Evolutionary conservation across 2,888 invertebrate genomes (phyloP), one percentile per base, ranked within the genome.

Genomic region (Drosophila prostipennis): DNA sequence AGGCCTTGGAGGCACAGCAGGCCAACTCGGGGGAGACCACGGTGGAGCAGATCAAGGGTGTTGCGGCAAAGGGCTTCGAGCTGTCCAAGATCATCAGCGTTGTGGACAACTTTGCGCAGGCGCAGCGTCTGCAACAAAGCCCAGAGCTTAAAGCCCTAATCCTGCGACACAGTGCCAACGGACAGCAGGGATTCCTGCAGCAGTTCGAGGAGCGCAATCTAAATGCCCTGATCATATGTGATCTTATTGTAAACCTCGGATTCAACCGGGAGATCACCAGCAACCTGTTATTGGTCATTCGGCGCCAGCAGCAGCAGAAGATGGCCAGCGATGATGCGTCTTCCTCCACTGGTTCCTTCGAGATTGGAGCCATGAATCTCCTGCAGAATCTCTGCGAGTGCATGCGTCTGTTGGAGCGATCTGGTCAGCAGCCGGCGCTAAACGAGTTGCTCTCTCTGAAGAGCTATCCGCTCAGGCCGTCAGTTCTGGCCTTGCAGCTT

Each of bases 81-180:
- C 93, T 94, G 0, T 93, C 94, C 0, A 93, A 94, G 85, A 93
- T 94, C 0, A 94, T 94, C 90, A 93, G 94, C 10, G 93, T 94
- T 0, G 93, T 94, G 0, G 94, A 94, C 81, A 93, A 93, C n/a
- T 95, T 94, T 78, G 89, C 92, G 0, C 89, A 91, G 56, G 75
- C 87, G 2, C 91, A 92, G 63, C 82, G 85, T 8, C 71, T 91
- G 3, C 77, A 86, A 19, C 84, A 87, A 32, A 80, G 79, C 34
- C 63, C 81, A 0, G 89, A 90, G 16, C 37, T 83, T 5, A 89
- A 89, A 53, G 65, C 72, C 3, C 72, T 91, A 0, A 64, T 90
- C n/a, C 86, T 84, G 37, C 90, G 90, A 13, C 85, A 90, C 60
- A 75, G 77, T 13, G 67, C 65, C 6, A 89, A 89, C 70, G 77